These are phyloP conservation scores for Mastacembelus armatus DNA, from an alignment of 2,797 vertebrate genomes.

Conservation along the genomic window DNA sequence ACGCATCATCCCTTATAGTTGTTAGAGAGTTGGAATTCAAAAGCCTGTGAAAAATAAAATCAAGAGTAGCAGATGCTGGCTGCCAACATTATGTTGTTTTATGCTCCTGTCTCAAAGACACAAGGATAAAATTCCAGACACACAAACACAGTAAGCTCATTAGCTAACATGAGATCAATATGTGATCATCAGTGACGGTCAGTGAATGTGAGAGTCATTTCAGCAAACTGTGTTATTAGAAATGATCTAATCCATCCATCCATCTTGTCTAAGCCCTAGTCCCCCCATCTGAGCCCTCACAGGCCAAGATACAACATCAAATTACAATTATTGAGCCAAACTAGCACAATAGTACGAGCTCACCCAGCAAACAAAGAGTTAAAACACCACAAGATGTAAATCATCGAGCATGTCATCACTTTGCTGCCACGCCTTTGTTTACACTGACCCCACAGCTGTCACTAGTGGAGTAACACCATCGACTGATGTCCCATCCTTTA, in stretches of 20 bases:
- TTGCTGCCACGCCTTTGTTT: constrained; percentile 59
- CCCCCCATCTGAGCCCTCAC: too few relatives aligned
- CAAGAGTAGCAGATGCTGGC: not conserved
- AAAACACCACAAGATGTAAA: not conserved
- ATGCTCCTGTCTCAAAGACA: not conserved
- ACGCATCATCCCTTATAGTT: constrained; percentile 94
- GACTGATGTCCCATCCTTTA: constrained; percentile 34
- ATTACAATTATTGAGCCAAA: too few relatives aligned
- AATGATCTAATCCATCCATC: too few relatives aligned
- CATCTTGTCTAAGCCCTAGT: too few relatives aligned
- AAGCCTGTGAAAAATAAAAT: constrained; percentile 82
- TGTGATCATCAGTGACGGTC: too few relatives aligned
- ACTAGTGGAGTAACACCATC: constrained; percentile 19
- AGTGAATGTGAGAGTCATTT: too few relatives aligned
- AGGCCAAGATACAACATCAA: too few relatives aligned
- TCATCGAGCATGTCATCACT: constrained; percentile 1
- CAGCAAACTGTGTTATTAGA: too few relatives aligned
- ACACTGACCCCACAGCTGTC: constrained; percentile 38
- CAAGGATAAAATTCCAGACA: not conserved
- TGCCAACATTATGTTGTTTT: not conserved
- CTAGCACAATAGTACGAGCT: not conserved
- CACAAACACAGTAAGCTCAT: too few relatives aligned
- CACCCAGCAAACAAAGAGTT: not conserved
- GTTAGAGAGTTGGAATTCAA: constrained; percentile 97
- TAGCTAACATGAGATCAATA: too few relatives aligned